A percentile compares a stretch with the other conserved stretches of the same genome.
Evolutionary conservation across 2,888 invertebrate species (phyloP).

Genomic region (Rambutsinella grinnellia): DNA sequence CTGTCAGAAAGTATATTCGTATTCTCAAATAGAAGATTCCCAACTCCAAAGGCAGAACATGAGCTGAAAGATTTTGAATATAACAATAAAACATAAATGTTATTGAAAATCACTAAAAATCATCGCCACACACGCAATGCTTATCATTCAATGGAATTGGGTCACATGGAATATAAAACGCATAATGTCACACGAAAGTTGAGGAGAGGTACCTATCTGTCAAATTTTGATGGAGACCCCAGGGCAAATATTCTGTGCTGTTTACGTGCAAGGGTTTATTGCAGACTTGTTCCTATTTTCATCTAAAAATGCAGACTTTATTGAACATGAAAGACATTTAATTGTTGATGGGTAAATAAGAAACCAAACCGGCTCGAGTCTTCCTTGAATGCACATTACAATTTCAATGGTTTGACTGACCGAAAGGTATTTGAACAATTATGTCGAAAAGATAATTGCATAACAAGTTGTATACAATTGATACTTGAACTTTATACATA

Average conservation of each 20-base stretch:
- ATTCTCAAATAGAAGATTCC: constrained; percentile 11
- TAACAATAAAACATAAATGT: neutral
- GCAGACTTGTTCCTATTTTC: neutral
- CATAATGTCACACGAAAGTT: neutral
- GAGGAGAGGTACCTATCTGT: neutral
- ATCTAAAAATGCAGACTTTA: neutral
- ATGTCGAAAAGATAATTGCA: too few species aligned
- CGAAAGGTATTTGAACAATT: too few species aligned
- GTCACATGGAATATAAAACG: neutral
- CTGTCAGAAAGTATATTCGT: constrained; percentile 27
- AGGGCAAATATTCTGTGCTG: neutral
- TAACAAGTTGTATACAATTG: too few species aligned
- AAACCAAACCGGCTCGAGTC: constrained; percentile 29
- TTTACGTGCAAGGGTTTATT: neutral
- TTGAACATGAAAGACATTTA: constrained; percentile 7
- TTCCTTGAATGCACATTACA: constrained; percentile 27
- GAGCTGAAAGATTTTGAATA: neutral
- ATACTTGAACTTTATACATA: too few species aligned
- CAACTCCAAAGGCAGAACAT: neutral
- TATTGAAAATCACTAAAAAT: neutral
- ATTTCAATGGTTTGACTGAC: neutral
- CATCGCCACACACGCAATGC: neutral
- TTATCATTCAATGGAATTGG: neutral
- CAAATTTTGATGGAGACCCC: neutral
- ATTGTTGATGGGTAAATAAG: too few species aligned